Conservation (phyloP, 2,113 vertebrate genomes). For the Oreochromis tanganicae region DNA sequence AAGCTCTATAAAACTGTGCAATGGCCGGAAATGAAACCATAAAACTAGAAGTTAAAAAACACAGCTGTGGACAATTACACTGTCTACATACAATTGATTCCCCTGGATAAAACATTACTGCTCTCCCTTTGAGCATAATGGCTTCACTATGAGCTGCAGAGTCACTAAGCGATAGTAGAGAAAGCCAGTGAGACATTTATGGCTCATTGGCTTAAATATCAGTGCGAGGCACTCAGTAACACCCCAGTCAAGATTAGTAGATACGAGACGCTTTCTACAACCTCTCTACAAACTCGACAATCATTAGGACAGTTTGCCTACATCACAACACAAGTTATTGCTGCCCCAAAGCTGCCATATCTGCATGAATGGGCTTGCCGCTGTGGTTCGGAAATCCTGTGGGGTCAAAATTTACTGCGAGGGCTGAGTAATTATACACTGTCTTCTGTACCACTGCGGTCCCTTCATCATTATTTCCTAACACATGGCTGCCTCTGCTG, state of each 20-base stretch:
- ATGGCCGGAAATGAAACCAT: neutral
- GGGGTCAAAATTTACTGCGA: slow-evolving; percentile 53
- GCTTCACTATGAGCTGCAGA: neutral
- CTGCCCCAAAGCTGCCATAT: slow-evolving; percentile 40
- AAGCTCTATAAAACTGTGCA: neutral
- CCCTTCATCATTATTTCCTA: slow-evolving; percentile 54
- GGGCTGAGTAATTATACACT: slow-evolving; percentile 51
- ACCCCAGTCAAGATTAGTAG: slow-evolving; percentile 1
- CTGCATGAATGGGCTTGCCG: slow-evolving; percentile 23
- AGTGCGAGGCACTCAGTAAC: slow-evolving; percentile 11
- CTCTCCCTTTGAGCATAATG: slow-evolving; percentile 1
- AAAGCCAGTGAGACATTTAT: slow-evolving; percentile 10
- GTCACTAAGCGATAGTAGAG: slow-evolving; percentile 6
- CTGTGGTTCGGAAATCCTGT: slow-evolving; percentile 30
- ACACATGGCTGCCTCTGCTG: slow-evolving; percentile 38
- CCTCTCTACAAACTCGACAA: slow-evolving; percentile 17
- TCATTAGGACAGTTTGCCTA: slow-evolving; percentile 33
- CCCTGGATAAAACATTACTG: slow-evolving; percentile 4
- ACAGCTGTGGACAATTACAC: slow-evolving; percentile 31
- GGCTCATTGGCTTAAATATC: slow-evolving; percentile 48
- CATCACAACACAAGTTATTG: slow-evolving; percentile 33
- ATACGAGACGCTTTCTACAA: slow-evolving; percentile 3
- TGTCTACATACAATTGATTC: slow-evolving; percentile 4
- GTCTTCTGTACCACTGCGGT: slow-evolving; percentile 35
- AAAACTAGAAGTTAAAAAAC: slow-evolving; percentile 10